Evolutionary conservation across 2,113 vertebrate genomes (phyloP).

Genomic region (Stegostoma tigrinum): DNA sequence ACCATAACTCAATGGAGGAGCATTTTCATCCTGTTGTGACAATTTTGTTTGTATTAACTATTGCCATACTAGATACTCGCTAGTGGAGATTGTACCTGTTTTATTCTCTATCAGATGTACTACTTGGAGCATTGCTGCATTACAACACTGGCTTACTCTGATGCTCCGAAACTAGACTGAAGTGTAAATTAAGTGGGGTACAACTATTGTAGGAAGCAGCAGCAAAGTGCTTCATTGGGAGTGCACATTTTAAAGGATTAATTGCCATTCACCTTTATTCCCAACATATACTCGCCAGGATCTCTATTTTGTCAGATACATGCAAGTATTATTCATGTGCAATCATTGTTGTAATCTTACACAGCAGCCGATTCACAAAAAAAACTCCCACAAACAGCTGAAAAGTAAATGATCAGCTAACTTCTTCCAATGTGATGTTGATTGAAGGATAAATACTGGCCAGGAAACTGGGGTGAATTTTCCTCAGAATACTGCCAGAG

Average conservation of each 20-base stretch:
- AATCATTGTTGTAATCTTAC: neutral
- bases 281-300: neutral
- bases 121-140: too few relatives aligned
- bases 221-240: neutral
- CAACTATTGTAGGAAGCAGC: neutral
- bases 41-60: neutral
- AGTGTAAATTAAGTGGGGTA: neutral
- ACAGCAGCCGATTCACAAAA: neutral
- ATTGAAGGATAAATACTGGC: neutral
- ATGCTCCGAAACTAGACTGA: neutral
- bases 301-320: neutral
- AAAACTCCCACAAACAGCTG: neutral
- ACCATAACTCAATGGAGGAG: neutral
- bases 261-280: neutral
- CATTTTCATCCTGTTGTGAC: neutral
- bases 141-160: neutral
- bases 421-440: neutral
- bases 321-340: neutral
- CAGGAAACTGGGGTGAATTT: neutral
- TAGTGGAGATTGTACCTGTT: neutral
- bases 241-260: neutral
- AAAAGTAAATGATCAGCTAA: neutral
- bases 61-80: neutral
- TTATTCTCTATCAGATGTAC: neutral
- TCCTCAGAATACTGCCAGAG: neutral